Evolutionary conservation across 2,113 vertebrate species (phyloP), one percentile per base, ranked within the genome.

Genomic region (Zosterops japonicus): DNA sequence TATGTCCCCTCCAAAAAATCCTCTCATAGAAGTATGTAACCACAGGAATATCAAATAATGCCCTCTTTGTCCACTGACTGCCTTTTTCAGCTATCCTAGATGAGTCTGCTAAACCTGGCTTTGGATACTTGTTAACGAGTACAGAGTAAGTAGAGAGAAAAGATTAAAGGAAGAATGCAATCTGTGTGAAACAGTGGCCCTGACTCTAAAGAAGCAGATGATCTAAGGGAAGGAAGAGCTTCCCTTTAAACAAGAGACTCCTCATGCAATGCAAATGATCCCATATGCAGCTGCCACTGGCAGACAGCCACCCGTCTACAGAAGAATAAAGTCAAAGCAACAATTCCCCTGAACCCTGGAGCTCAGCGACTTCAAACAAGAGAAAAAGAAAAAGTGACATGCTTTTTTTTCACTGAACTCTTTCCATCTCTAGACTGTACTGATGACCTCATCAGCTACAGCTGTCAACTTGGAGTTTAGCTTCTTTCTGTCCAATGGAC

Each of bases 361-460:
- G 98, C 97, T 97, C 97, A 98, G 94, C 97, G 97, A 98, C 97
- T 98, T 98, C 98, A 98, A 98, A 98, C 93, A 93, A 97, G 83
- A 91, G 95, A 93, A 97, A 96, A 93, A 93, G 95, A 93, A 96
- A 95, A 97, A 97, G 96, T 96, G 96, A 96, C 97, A 96, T 78
- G 84, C 90, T 90, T 96, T 97, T 97, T 97, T 97, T 96, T 90
- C 79, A 95, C 96, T 88, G 95, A 97, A 97, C 91, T 95, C 93
- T 95, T 97, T 97, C 96, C 86, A 76, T 96, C 86, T 93, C 95
- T 87, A 92, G 97, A 96, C 60, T 83, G 76, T 95, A 96, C 95
- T 90, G 89, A 97, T 98, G 97, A 98, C 96, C 97, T 98, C 97
- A 98, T 96, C 96, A 92, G 72, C 83, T 93, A 95, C 97, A 98